Evolutionary conservation across 2,888 invertebrate genomes (phyloP).

Genomic region (Sminthurides aquaticus): DNA sequence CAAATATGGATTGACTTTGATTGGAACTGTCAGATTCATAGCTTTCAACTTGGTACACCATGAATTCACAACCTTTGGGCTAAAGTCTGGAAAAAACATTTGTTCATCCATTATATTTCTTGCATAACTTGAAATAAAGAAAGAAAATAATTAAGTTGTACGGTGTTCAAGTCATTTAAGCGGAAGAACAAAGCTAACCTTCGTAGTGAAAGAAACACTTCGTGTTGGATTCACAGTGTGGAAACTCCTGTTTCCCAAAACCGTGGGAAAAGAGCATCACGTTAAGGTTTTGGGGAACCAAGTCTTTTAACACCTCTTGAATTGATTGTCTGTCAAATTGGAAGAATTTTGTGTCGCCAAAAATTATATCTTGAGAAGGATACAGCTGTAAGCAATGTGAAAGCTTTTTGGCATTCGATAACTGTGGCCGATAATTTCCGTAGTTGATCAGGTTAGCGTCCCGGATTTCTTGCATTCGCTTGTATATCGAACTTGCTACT

Average conservation of each 20-base stretch:
- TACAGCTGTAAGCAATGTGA: slow-evolving; percentile 8
- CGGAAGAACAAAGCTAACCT: no score
- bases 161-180: no score
- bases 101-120: not conserved
- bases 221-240: slow-evolving; percentile 1
- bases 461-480: slow-evolving; percentile 9
- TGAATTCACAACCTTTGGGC: not conserved
- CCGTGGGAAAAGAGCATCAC: slow-evolving; percentile 17
- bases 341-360: slow-evolving; percentile 13
- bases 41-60: not conserved
- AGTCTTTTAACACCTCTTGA: not conserved
- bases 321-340: slow-evolving; percentile 13
- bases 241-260: not conserved
- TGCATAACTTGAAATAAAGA: not conserved
- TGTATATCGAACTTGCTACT: not conserved
- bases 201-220: slow-evolving; percentile 6
- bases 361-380: slow-evolving; percentile 12
- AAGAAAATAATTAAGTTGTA: no score
- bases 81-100: not conserved
- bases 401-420: slow-evolving; percentile 14
- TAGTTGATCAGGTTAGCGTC: slow-evolving; percentile 11
- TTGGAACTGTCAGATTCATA: not conserved
- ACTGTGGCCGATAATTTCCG: slow-evolving; percentile 8
- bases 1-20: slow-evolving; percentile 8
- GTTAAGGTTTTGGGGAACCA: slow-evolving; percentile 11